A percentile compares a stretch with the other conserved stretches of the same genome.
Evolutionary conservation across 2,888 invertebrate genomes (phyloP).

Genomic region (Calephelis perditalis): DNA sequence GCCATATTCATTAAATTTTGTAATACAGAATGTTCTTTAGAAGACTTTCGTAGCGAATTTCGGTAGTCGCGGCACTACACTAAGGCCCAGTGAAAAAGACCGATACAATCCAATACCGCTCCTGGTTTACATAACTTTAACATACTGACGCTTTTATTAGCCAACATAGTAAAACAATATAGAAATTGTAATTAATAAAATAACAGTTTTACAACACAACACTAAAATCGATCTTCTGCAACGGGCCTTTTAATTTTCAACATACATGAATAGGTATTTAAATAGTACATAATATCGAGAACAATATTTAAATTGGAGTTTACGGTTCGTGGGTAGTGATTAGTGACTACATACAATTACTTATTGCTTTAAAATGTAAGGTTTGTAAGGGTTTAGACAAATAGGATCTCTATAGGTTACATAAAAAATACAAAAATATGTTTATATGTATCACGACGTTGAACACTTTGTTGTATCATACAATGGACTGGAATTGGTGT

Average conservation of each 20-base stretch:
- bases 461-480: conserved; percentile 66
- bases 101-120: no score
- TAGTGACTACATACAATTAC: conserved; percentile 17
- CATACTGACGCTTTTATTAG: no score
- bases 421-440: conserved; percentile 70
- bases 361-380: conserved; percentile 38
- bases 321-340: background rate
- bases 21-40: no score
- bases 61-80: no score
- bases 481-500: conserved; percentile 46
- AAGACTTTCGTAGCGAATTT: no score
- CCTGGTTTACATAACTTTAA: no score
- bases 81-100: no score
- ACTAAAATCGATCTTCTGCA: background rate
- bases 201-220: no score
- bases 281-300: background rate
- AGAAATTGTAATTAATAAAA: no score
- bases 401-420: conserved; percentile 43
- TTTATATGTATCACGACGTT: conserved; percentile 67
- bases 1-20: no score
- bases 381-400: conserved; percentile 33
- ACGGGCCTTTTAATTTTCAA: background rate
- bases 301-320: background rate
- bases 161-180: no score
- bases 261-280: background rate